Conservation (phyloP, 2,888 invertebrate species). For the Drosophila melanosoma region DNA sequence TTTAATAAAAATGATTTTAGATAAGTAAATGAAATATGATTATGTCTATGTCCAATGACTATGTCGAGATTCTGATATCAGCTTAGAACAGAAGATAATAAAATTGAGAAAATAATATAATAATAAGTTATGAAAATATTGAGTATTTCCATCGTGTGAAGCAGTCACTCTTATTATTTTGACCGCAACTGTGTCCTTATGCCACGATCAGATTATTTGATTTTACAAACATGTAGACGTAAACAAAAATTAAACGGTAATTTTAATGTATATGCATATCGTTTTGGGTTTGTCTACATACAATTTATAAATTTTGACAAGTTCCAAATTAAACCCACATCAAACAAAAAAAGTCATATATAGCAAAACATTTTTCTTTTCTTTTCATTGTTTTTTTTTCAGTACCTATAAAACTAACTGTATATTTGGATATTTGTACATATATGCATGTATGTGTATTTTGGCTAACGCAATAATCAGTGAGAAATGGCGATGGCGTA, state of each 20-base stretch:
- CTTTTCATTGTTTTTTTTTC: neutral
- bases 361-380: neutral
- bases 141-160: neutral
- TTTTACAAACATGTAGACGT: slow-evolving; percentile 6
- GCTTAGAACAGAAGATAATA: neutral
- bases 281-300: neutral
- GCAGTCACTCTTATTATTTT: neutral
- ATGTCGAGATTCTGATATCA: neutral
- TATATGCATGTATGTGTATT: neutral
- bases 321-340: neutral
- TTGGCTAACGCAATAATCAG: neutral
- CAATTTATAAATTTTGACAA: neutral
- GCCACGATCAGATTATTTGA: slow-evolving; percentile 13
- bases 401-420: neutral
- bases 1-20: neutral
- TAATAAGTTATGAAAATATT: neutral
- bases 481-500: neutral
- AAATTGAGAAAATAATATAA: neutral
- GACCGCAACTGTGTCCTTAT: neutral
- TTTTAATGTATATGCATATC: neutral
- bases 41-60: neutral
- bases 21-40: neutral
- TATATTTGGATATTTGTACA: neutral
- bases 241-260: slow-evolving; percentile 17
- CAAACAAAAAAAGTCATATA: neutral